These are phyloP conservation scores for Phanerotoma sp. DNA, from an alignment of 2,888 invertebrate genomes.

Conservation along the genomic window DNA sequence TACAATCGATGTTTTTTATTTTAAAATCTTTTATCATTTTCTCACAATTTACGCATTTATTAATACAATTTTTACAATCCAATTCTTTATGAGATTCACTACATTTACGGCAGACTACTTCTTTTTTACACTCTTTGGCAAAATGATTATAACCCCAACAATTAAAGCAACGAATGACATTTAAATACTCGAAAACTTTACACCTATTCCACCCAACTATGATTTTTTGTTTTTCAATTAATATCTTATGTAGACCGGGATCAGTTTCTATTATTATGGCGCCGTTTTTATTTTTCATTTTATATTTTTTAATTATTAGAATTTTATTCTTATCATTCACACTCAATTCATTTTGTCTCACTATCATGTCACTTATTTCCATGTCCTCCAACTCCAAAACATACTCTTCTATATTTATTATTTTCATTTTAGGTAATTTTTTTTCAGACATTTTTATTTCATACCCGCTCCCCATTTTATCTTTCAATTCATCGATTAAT, in stretches of 20 bases:
- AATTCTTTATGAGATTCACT: conserved; percentile 4
- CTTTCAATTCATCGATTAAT: no score
- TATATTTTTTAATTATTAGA: no score
- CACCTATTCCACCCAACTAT: neutral
- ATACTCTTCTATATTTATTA: no score
- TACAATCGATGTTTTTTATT: neutral
- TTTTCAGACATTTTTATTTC: no score
- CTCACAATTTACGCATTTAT: conserved; percentile 25
- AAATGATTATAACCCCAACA: conserved; percentile 25
- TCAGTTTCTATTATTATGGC: neutral
- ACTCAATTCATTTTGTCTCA: no score
- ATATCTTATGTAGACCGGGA: neutral
- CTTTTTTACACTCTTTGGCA: conserved; percentile 22
- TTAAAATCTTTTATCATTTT: conserved; percentile 16
- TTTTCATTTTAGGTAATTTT: no score
- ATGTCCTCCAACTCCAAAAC: no score
- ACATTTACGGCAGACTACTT: conserved; percentile 16
- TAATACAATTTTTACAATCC: conserved; percentile 6
- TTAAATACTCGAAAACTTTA: neutral
- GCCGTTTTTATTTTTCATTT: neutral
- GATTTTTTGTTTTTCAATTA: neutral
- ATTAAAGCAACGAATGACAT: neutral
- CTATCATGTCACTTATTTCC: no score
- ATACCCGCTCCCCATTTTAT: no score
- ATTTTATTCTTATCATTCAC: no score